Evolutionary conservation across 2,113 vertebrate genomes (phyloP), one percentile per base, ranked within the genome.

Genomic region (Eulemur rufifrons): DNA sequence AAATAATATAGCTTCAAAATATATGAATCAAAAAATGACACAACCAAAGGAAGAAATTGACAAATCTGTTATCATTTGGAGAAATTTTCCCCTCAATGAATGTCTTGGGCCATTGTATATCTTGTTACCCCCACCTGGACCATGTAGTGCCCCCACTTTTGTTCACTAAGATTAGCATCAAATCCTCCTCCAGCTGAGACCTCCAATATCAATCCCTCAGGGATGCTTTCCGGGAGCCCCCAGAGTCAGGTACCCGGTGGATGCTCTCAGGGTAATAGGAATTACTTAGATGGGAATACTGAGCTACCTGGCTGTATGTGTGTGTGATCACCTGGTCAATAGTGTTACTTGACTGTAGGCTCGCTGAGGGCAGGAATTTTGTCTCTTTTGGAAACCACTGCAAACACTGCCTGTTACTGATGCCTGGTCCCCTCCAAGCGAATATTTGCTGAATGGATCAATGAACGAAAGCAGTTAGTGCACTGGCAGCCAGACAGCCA

Each of bases 61-160:
- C 47, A 68, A 68, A n/a, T 27, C 12, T 23, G 68, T n/a, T 37
- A 39, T 45, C 21, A 50, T 47, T 27, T 69, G 78, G 32, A 20
- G 12, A 74, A 85, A 52, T 39, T n/a, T 18, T 88, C 11, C 73
- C 34, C 50, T 39, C 84, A 34, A 3, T 29, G 89, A 74, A 61
- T 25, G 29, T n/a, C 50, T 42, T 0, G 0, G 39, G 12, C 54
- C 37, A 5, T 3, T 0, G 4, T 14, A 27, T 1, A 50, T 8
- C 68, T 11, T 2, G n/a, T 4, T 2, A 42, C 13, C 39, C 15
- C 32, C 12, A 6, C 2, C 13, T 5, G 47, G 34, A 12, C 47
- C 17, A 12, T 1, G 4, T 1, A 0, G 61, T 5, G 0, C 47
- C 18, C 39, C 34, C 20, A 11, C 11, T 15, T n/a, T 17, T 18